These are phyloP conservation scores for Hypercompe scribonia DNA, from an alignment of 2,888 invertebrate species.

Conservation along the genomic window DNA sequence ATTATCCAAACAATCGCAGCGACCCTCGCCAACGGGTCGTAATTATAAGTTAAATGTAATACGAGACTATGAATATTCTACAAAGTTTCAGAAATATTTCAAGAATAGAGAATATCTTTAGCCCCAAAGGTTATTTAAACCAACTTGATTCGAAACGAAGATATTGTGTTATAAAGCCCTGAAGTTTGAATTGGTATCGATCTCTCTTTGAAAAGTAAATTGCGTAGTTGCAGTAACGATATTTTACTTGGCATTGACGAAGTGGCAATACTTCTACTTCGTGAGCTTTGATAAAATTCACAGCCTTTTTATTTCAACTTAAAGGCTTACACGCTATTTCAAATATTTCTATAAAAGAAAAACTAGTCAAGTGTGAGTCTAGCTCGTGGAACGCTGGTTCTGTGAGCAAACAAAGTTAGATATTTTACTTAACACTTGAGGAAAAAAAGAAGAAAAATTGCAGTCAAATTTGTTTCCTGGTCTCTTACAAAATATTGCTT, in stretches of 20 bases:
- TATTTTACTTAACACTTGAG: background rate
- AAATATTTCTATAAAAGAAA: background rate
- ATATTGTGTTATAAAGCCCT: conserved; percentile 2
- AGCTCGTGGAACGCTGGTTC: background rate
- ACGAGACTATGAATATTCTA: conserved; percentile 3
- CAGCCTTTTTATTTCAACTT: conserved; percentile 16
- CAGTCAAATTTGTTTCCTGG: background rate
- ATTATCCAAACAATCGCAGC: conserved; percentile 15
- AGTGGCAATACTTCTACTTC: conserved; percentile 33
- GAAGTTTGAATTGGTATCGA: conserved; percentile 5
- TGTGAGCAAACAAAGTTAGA: background rate
- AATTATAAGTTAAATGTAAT: conserved; percentile 22
- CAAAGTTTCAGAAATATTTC: conserved; percentile 5
- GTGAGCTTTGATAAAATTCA: conserved; percentile 29
- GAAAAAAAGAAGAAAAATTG: too few relatives aligned
- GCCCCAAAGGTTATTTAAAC: background rate
- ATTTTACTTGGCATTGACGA: conserved; percentile 35
- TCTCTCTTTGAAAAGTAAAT: background rate
- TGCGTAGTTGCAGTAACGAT: conserved; percentile 28
- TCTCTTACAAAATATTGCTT: background rate
- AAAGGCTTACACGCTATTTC: conserved; percentile 28
- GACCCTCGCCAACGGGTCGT: conserved; percentile 4
- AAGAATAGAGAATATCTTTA: conserved; percentile 1
- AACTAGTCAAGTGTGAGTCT: background rate
- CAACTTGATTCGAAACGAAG: background rate